A percentile compares a stretch with the other conserved stretches of the same genome.
These are phyloP conservation scores for Molothrus ater DNA, from an alignment of 2,797 vertebrate species.

Conservation along the genomic window DNA sequence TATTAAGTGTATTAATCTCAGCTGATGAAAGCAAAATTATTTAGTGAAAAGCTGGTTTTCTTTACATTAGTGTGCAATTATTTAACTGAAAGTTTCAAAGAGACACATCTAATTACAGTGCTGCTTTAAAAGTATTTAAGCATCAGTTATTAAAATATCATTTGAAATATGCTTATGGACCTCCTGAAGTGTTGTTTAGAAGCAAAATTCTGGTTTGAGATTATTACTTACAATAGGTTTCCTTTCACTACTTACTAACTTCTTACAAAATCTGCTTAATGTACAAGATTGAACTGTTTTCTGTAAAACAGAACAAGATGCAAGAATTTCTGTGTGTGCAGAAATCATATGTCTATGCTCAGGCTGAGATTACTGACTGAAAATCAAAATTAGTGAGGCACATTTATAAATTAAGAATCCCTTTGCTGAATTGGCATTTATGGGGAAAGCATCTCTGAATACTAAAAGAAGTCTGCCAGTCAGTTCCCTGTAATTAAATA, in stretches of 20 bases:
- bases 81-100: conserved; percentile 35
- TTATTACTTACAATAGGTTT: background rate
- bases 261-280: conserved; percentile 17
- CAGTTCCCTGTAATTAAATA: background rate
- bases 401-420: background rate
- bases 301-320: background rate
- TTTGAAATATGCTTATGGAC: conserved; percentile 47
- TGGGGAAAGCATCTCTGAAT: background rate
- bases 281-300: background rate
- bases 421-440: conserved; percentile 21
- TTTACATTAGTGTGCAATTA: conserved; percentile 28
- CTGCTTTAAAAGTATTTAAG: conserved; percentile 49
- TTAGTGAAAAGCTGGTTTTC: conserved; percentile 30
- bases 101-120: conserved; percentile 30
- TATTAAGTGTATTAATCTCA: conserved; percentile 51
- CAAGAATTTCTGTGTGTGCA: background rate
- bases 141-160: conserved; percentile 37
- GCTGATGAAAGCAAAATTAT: conserved; percentile 32
- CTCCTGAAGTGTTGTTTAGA: conserved; percentile 17
- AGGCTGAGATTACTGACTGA: background rate
- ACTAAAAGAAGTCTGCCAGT: background rate
- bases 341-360: background rate
- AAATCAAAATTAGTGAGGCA: background rate
- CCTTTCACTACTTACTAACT: conserved; percentile 28
- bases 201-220: conserved; percentile 30